Evolutionary conservation across 2,797 vertebrate species (phyloP).

Genomic region (Neosalanx taihuensis): DNA sequence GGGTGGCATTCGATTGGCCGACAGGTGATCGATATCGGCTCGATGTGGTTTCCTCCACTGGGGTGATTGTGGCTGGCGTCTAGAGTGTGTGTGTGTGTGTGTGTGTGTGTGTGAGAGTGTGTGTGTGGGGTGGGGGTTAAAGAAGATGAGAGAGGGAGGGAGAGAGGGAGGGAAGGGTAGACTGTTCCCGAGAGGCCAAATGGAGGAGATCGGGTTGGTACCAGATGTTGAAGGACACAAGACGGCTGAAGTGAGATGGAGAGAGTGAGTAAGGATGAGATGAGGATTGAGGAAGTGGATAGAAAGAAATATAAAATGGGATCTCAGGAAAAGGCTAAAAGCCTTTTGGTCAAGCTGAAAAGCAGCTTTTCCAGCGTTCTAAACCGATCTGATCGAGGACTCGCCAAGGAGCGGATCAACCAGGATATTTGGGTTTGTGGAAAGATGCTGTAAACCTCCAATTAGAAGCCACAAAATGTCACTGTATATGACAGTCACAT

Average conservation of each 20-base stretch:
- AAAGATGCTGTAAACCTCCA: neutral
- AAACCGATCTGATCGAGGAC: neutral
- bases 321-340: neutral
- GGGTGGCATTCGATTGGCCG: slow-evolving; percentile 58
- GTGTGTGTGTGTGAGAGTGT: slow-evolving; percentile 11
- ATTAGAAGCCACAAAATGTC: neutral
- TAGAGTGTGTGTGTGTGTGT: slow-evolving; percentile 36
- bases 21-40: slow-evolving; percentile 53
- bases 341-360: slow-evolving; percentile 9
- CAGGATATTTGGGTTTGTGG: neutral
- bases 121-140: slow-evolving; percentile 10
- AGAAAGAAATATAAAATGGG: slow-evolving; percentile 33
- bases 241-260: neutral
- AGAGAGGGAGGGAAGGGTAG: slow-evolving; percentile 26
- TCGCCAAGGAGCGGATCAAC: neutral
- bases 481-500: neutral
- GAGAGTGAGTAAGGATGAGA: neutral
- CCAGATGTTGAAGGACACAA: too few species aligned
- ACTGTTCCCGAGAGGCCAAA: too few species aligned
- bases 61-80: slow-evolving; percentile 47
- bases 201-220: too few species aligned
- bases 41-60: slow-evolving; percentile 39
- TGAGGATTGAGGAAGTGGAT: neutral
- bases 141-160: slow-evolving; percentile 4
- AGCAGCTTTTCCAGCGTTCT: slow-evolving; percentile 7